Base-by-base conservation (phyloP, 2,888 invertebrate genomes). In the Resseliella maxima region DNA sequence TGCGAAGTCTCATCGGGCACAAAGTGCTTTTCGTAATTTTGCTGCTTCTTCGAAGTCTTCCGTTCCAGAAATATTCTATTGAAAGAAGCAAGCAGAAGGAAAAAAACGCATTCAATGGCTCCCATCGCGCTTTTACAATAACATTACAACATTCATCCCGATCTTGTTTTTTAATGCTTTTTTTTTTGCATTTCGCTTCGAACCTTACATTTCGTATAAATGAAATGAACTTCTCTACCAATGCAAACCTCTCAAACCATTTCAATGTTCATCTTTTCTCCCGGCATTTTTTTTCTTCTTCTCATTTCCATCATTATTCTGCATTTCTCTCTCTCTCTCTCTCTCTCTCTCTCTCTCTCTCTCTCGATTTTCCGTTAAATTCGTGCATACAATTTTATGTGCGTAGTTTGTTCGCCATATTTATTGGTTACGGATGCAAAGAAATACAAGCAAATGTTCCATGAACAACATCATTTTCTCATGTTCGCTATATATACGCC, bases 11-110 rank as follows among this genome's bases (percentile, higher is more conserved):
- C 35, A n/a, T 12, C 35, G 72, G 72, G 72, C 15, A 72, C 31
- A 72, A 72, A 72, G 72, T 72, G 72, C 72, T 72, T 72, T 72
- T 72, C 35, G 35, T 72, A 72, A 72, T 72, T 72, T 72, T 72
- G 72, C 72, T 1, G 31, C 31, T 31, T n/a, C n/a, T n/a, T 12
- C 72, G 15, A 31, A 72, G 72, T 31, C 72, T 35, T 35, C 72
- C 72, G 72, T 72, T 72, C 31, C 31, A 72, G 35, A 72, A 31
- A 59, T 72, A 1, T 72, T 35, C 15, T 15, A 18, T 72, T 18
- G 72, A 72, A n/a, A 12, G 24, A 59, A 72, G 15, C 8, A 15
- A 72, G 15, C 72, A 31, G 18, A 15, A 15, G 15, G 15, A 72
- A 35, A 72, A 27, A 59, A 59, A 59, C 2, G 15, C 50, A 27